phyloP scores from a whole-genome alignment of 2,888 invertebrate genomes.

The Tineola bisselliella region DNA sequence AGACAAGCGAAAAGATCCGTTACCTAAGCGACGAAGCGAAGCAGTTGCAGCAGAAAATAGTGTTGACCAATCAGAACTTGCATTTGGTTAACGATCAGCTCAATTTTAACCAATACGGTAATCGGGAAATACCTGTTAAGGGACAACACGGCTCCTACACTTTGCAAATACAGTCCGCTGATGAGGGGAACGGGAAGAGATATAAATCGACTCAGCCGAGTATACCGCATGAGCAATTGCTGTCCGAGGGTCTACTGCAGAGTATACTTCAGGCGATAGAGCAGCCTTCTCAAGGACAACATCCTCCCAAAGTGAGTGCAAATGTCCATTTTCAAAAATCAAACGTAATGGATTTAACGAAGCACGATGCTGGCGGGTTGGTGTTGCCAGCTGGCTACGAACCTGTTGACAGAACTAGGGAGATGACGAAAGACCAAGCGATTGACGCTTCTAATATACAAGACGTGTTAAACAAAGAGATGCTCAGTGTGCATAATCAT shows the following conservation, averaged over 20 bases:
- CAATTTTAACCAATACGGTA: constrained; percentile 19
- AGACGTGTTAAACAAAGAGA: constrained; percentile 27
- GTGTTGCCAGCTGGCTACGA: constrained; percentile 54
- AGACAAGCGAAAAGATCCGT: constrained; percentile 51
- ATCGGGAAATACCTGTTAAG: constrained; percentile 53
- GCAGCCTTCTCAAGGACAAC: constrained; percentile 54
- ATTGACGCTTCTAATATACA: constrained; percentile 32
- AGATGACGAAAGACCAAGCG: constrained; percentile 30
- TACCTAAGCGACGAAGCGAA: constrained; percentile 49
- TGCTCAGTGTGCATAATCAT: constrained; percentile 23
- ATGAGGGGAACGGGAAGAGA: constrained; percentile 51
- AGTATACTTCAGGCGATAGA: constrained; percentile 86
- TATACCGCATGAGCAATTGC: constrained; percentile 77
- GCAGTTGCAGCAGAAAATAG: constrained; percentile 50
- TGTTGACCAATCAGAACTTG: constrained; percentile 35
- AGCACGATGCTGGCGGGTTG: constrained; percentile 34
- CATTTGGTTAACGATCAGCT: constrained; percentile 27
- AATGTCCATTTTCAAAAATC: constrained; percentile 25
- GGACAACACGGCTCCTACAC: constrained; percentile 74
- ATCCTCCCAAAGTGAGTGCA: constrained; percentile 19
- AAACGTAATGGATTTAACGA: constrained; percentile 21
- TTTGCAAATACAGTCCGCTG: constrained; percentile 79
- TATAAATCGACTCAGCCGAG: constrained; percentile 54
- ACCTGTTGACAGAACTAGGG: constrained; percentile 42
- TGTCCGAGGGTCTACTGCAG: constrained; percentile 81